Evolutionary conservation across 2,888 invertebrate genomes (phyloP).

Genomic region (Hermaeophaga mercurialis): DNA sequence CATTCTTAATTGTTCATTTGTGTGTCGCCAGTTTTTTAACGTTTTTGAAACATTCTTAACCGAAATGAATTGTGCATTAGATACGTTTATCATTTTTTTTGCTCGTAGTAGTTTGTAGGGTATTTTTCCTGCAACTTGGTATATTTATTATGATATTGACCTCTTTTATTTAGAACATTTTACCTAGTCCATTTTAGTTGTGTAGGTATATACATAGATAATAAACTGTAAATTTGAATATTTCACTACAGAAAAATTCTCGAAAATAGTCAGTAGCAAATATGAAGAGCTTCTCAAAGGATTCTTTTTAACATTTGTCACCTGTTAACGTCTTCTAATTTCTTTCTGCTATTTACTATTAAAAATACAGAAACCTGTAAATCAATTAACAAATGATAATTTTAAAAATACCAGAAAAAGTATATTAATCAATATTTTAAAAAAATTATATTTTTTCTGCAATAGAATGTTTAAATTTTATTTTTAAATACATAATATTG

Average conservation of each 20-base stretch:
- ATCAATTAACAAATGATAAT: too few relatives aligned
- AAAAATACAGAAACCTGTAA: too few relatives aligned
- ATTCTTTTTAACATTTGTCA: too few relatives aligned
- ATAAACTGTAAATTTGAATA: not conserved
- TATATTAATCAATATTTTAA: too few relatives aligned
- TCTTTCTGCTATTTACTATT: too few relatives aligned
- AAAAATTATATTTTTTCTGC: too few relatives aligned
- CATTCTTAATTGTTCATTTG: not conserved
- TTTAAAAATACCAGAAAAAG: too few relatives aligned
- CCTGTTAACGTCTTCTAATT: too few relatives aligned
- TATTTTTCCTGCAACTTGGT: slow-evolving; percentile 38
- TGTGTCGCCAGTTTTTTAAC: not conserved
- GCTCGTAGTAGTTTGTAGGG: slow-evolving; percentile 41
- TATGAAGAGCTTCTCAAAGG: too few relatives aligned
- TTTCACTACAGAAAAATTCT: not conserved
- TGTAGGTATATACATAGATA: not conserved
- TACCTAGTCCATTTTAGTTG: not conserved
- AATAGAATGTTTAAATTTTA: too few relatives aligned
- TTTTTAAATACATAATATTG: too few relatives aligned
- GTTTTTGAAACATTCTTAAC: slow-evolving; percentile 4
- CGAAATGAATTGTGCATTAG: slow-evolving; percentile 30
- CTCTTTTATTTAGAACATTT: not conserved
- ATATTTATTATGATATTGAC: slow-evolving; percentile 8
- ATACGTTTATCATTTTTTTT: slow-evolving; percentile 37
- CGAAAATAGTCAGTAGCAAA: too few relatives aligned